These are phyloP conservation scores for Protosalanx chinensis DNA, from an alignment of 2,797 vertebrate species.

Conservation along the genomic window DNA sequence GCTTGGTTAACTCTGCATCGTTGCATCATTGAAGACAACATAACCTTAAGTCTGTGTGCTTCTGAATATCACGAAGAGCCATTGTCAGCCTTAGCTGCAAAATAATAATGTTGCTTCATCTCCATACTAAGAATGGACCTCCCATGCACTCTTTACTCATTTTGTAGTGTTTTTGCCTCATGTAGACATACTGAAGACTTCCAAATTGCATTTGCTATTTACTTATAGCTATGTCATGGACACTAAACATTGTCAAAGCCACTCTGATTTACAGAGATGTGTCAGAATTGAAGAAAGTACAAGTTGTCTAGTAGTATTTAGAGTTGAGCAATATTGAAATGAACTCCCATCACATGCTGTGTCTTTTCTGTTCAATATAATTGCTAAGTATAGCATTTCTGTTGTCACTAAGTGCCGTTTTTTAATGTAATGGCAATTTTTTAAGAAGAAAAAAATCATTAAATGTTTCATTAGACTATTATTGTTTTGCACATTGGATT, in stretches of 20 bases:
- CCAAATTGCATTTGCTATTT: conserved; percentile 60
- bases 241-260: conserved; percentile 51
- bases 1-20: no score
- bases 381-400: conserved; percentile 52
- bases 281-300: conserved; percentile 57
- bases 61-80: no score
- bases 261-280: conserved; percentile 55
- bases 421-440: conserved; percentile 53
- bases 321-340: conserved; percentile 65
- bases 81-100: background rate
- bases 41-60: background rate
- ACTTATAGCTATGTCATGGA: conserved; percentile 40
- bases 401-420: conserved; percentile 72
- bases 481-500: conserved; percentile 70
- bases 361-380: conserved; percentile 48
- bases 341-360: conserved; percentile 53
- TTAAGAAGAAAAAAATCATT: conserved; percentile 41
- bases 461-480: conserved; percentile 48
- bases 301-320: conserved; percentile 62
- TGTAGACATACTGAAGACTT: conserved; percentile 12
- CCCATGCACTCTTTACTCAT: conserved; percentile 4
- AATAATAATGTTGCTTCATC: conserved; percentile 21
- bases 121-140: conserved; percentile 3
- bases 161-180: background rate
- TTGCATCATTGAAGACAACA: background rate